Base-by-base conservation (phyloP, 2,113 vertebrate species). In the Ondatra zibethicus region DNA sequence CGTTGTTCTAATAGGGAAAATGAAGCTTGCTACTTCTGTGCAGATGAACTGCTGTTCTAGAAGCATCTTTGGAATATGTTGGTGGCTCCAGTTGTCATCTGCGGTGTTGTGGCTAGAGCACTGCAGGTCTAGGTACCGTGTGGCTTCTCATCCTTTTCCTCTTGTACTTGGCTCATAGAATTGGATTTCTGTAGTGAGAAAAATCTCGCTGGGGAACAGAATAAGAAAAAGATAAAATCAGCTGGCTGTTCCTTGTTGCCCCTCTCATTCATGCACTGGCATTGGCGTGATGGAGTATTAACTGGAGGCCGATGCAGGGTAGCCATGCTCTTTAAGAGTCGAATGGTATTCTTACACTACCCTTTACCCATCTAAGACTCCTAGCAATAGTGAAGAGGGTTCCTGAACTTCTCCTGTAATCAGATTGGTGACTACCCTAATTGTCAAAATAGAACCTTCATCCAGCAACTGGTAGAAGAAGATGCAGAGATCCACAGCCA, bases 171-270 rank as follows among this genome's bases (percentile, higher is more conserved):
- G 55, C 89, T 23, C 14, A 66, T 29, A 39, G 31, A 81, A 39
- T 52, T 45, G 58, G 66, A 82, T 39, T 78, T 93, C 7, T 33
- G 6, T 5, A 70, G 29, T 50, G 12, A 92, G 31, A 39, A 87
- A 39, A 87, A 14, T 47, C 52, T 94, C 36, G 45, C 1, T 9
- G 9, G 77, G 36, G 31, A 89, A 42, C 2, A 78, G 14, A 95
- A 47, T 11, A 82, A 36, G 68, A 86, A 80, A 21, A 65, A 7
- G 36, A 45, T 27, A 45, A 47, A 63, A 61, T 50, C 68, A 29
- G 0, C 13, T 0, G 2, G 36, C 19, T 8, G 13, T 4, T 66
- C 70, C 58, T 39, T 36, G 4, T 2, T 9, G 45, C 42, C 80
- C 89, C 80, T 77, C 61, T 95, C 3, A 31, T 70, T 13, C 63